These are phyloP conservation scores for Zaprionus lineosus DNA, from an alignment of 2,888 invertebrate species.

Conservation along the genomic window DNA sequence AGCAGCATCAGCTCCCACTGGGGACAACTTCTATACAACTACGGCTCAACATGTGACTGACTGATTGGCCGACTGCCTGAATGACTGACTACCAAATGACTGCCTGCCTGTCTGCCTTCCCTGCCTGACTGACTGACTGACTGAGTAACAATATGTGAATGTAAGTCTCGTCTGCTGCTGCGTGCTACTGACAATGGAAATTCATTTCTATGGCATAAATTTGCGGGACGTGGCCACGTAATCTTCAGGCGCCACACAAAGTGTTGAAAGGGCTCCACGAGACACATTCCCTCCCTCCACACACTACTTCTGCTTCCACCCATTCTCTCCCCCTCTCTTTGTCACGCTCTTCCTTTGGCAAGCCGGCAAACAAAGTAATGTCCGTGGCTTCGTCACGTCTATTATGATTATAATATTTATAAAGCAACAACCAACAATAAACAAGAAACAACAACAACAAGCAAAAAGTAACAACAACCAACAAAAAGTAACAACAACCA, in stretches of 20 bases:
- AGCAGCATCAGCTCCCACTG: conserved; percentile 26
- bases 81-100: conserved; percentile 15
- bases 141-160: conserved; percentile 15
- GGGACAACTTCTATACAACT: conserved; percentile 29
- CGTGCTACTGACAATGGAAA: conserved; percentile 64
- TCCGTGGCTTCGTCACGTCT: conserved; percentile 29
- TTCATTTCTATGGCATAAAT: conserved; percentile 59
- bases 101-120: conserved; percentile 16
- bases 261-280: too few relatives aligned
- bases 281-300: too few relatives aligned
- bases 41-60: conserved; percentile 37
- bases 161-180: conserved; percentile 48
- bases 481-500: too few relatives aligned
- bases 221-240: conserved; percentile 46
- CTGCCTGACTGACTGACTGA: conserved; percentile 19
- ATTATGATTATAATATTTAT: conserved; percentile 37
- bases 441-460: neutral
- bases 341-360: conserved; percentile 5
- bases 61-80: conserved; percentile 19
- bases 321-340: neutral
- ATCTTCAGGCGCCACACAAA: conserved; percentile 44
- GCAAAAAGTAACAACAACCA: neutral
- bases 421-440: conserved; percentile 6
- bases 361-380: conserved; percentile 28
- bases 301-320: neutral